Conservation (phyloP, 2,113 vertebrate genomes). For the Pseudorhombus dupliciocellatus region DNA sequence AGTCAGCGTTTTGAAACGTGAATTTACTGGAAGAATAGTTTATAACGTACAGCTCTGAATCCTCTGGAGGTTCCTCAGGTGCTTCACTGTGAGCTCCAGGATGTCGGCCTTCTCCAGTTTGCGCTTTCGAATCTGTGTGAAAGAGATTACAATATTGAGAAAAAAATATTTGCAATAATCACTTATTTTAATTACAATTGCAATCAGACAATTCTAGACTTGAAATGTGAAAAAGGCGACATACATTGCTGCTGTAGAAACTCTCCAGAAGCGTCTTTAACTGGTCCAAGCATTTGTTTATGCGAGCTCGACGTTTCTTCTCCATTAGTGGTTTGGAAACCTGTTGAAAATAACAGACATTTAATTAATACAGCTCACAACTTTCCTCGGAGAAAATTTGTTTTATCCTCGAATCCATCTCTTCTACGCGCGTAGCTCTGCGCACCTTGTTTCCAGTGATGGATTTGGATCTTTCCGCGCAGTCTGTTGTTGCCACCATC, state of each 20-base stretch:
- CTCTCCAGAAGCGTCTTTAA: conserved; percentile 86
- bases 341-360: conserved; percentile 53
- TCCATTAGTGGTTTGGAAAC: conserved; percentile 92
- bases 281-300: conserved; percentile 89
- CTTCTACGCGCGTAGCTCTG: background rate
- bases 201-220: background rate
- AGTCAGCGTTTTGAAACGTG: no score
- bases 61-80: conserved; percentile 86
- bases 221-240: conserved; percentile 20
- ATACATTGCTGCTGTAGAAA: conserved; percentile 87
- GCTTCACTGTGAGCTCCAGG: conserved; percentile 90
- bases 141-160: background rate
- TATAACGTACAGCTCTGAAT: conserved; percentile 71
- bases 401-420: background rate
- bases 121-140: conserved; percentile 86
- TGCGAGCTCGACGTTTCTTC: conserved; percentile 89
- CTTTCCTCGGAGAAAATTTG: background rate
- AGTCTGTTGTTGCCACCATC: conserved; percentile 78
- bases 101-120: conserved; percentile 93
- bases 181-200: no score
- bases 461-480: conserved; percentile 58
- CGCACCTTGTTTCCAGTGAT: conserved; percentile 74
- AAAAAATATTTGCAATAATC: background rate
- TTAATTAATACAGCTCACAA: background rate
- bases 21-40: background rate